Evolutionary conservation across 2,888 invertebrate genomes (phyloP), one percentile per base, ranked within the genome.

Genomic region (Amiota minor): DNA sequence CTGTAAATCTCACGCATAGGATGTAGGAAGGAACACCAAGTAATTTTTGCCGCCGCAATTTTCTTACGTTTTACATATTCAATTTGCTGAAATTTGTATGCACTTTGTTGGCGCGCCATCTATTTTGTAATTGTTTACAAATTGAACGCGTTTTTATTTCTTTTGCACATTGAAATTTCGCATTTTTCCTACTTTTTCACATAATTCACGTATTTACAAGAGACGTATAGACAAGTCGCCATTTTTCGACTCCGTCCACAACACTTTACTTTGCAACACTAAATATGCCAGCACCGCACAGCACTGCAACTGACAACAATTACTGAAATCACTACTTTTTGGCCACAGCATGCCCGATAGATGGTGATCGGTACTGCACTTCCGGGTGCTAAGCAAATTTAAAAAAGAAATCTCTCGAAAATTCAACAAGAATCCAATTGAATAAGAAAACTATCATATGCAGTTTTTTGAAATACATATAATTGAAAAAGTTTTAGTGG

Each of bases 211-310:
- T 88, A 88, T 88, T 88, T 87, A 87, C 86, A 87, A 86, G 84
- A 87, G 35, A 35, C 85, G 84, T 78, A 80, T 76, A 79, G 77
- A 78, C 78, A 77, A 76, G 81, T 83, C 87, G 88, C 88, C 88
- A 88, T 88, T 84, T 86, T 83, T 85, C 78, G 86, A 87, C 87
- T 86, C 86, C 86, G 86, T 86, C 82, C 85, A 86, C 85, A 81
- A 82, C 82, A 20, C 9, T 53, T 45, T 62, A 35, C 35, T 35
- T 35, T 35, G 4, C 35, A 35, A 35, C 35, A 35, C 35, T 35
- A 35, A 35, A 35, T 6, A 35, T 35, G 35, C 6, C 2, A 35
- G 6, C 35, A 35, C 6, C 35, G 6, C 35, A 35, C 35, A 35
- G 6, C 35, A 35, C 35, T 35, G 35, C 35, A 35, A 23, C 23